Conservation (phyloP, 2,888 invertebrate species). For the Seira musarum region DNA sequence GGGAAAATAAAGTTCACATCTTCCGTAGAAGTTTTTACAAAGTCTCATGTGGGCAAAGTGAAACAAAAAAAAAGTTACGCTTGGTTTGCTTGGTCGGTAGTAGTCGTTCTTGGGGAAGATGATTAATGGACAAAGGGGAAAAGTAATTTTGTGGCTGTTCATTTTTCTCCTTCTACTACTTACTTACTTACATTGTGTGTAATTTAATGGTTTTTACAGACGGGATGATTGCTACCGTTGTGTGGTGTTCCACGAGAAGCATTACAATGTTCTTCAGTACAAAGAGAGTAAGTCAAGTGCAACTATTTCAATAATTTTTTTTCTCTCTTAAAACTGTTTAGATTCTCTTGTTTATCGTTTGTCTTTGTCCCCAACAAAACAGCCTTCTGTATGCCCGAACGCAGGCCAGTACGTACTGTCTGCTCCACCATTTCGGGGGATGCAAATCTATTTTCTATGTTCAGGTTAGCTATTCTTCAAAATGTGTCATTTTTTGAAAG, state of each 20-base stretch:
- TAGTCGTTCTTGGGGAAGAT: background rate
- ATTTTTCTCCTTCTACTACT: too few species aligned
- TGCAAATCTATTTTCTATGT: constrained; percentile 87
- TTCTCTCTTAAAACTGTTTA: too few species aligned
- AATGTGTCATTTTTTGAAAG: background rate
- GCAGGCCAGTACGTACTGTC: constrained; percentile 62
- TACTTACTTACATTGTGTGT: constrained; percentile 29
- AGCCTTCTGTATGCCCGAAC: constrained; percentile 68
- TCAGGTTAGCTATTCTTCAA: too few species aligned
- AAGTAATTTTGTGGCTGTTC: constrained; percentile 36
- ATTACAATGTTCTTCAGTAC: constrained; percentile 94
- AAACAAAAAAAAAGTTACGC: background rate
- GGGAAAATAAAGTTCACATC: too few species aligned
- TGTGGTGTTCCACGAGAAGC: constrained; percentile 96
- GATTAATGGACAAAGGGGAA: constrained; percentile 50
- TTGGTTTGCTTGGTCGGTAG: background rate
- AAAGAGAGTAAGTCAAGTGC: constrained; percentile 89
- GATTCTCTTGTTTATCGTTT: too few species aligned
- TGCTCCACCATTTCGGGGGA: constrained; percentile 77
- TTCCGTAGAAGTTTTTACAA: too few species aligned
- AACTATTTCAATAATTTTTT: constrained; percentile 1
- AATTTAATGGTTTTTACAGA: constrained; percentile 54
- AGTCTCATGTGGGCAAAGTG: too few species aligned
- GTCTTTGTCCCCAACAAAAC: too few species aligned
- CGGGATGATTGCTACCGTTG: constrained; percentile 92